phyloP scores from a whole-genome alignment of 2,113 vertebrate species.

The Prionailurus bengalensis region DNA sequence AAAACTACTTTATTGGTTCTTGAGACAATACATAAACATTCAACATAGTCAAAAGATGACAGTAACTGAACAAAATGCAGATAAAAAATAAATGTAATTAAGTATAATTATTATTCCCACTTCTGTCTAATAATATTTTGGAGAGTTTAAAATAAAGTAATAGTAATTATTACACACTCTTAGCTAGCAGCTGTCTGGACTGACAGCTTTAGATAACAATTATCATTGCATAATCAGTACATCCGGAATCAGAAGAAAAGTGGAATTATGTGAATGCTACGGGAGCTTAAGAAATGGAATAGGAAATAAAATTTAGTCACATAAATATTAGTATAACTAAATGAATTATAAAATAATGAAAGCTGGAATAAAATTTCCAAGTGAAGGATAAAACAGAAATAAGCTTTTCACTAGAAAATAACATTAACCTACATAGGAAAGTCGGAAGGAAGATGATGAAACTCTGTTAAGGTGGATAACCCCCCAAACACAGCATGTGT shows the following conservation, averaged over 20 bases:
- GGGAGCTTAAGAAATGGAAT: neutral
- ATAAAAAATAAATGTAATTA: neutral
- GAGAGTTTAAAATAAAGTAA: neutral
- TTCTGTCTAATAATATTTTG: neutral
- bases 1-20: neutral
- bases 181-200: neutral
- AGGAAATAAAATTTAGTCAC: neutral
- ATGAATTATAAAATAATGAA: conserved; percentile 29
- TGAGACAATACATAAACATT: neutral
- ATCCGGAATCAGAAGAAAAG: neutral
- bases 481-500: neutral
- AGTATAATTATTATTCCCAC: neutral
- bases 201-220: neutral
- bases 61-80: neutral
- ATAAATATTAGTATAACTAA: neutral
- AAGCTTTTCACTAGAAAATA: neutral
- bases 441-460: neutral
- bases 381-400: conserved; percentile 1
- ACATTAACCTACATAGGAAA: neutral
- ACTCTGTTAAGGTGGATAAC: neutral
- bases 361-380: neutral
- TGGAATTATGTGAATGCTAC: neutral
- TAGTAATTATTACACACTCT: neutral
- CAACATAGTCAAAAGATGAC: neutral
- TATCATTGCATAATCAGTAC: neutral